phyloP scores from a whole-genome alignment of 1,140 invertebrate species.

The Heliconius hermathena region DNA sequence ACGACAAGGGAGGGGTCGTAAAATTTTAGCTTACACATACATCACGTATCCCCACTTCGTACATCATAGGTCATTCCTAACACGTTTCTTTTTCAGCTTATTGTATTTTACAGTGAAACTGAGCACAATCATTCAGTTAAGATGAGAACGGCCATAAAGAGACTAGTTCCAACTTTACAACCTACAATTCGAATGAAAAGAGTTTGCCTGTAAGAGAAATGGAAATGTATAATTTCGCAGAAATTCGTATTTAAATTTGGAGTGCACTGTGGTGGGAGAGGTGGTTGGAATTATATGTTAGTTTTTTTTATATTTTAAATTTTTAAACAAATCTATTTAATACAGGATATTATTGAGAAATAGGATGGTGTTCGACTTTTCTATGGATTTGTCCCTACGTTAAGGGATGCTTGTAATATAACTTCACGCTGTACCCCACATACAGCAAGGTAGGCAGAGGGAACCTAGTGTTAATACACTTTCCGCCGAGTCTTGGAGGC shows the following conservation, averaged over 20 bases:
- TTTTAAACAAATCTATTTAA: too few species aligned
- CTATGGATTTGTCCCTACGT: too few species aligned
- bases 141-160: conserved; percentile 61
- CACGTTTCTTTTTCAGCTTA: conserved; percentile 38
- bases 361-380: too few species aligned
- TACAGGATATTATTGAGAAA: too few species aligned
- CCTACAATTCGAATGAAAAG: conserved; percentile 4
- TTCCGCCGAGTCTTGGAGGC: too few species aligned
- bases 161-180: conserved; percentile 67
- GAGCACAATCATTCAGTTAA: conserved; percentile 66
- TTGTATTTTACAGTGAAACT: conserved; percentile 38
- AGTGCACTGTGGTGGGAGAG: neutral
- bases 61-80: conserved; percentile 16
- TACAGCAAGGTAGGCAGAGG: too few species aligned
- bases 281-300: neutral
- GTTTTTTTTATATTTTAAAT: too few species aligned
- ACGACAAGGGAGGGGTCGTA: neutral
- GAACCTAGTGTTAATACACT: too few species aligned
- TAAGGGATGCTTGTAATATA: too few species aligned
- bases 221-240: neutral
- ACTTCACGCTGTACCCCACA: too few species aligned
- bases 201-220: neutral
- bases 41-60: conserved; percentile 1
- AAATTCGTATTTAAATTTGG: conserved; percentile 1
- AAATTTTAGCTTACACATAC: conserved; percentile 9